These are phyloP conservation scores for Koerneria pararmatus DNA, from an alignment of 2,888 invertebrate genomes.

Conservation along the genomic window DNA sequence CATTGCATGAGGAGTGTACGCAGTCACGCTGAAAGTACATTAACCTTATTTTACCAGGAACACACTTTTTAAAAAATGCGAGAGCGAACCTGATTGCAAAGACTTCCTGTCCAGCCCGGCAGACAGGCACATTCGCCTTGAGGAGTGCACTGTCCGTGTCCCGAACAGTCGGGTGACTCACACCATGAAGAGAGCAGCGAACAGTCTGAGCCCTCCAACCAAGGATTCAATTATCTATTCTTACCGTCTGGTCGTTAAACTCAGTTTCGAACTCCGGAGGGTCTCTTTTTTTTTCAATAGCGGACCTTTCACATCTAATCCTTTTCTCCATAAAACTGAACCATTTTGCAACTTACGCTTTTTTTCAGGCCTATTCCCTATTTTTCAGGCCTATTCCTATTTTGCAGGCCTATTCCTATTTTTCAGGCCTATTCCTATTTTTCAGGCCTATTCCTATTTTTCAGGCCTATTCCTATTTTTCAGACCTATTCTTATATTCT, in stretches of 20 bases:
- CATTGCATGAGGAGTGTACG: slow-evolving; percentile 79
- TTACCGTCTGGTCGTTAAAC: background rate
- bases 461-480: too few species aligned
- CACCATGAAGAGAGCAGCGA: slow-evolving; percentile 90
- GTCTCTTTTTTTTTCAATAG: background rate
- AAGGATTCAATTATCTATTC: background rate
- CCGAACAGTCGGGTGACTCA: slow-evolving; percentile 87
- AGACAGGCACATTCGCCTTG: slow-evolving; percentile 89
- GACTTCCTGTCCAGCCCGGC: slow-evolving; percentile 57
- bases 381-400: too few species aligned
- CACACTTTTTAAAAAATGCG: background rate
- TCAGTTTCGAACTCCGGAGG: background rate
- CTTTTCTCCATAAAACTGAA: too few species aligned
- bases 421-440: too few species aligned
- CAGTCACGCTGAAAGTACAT: slow-evolving; percentile 29
- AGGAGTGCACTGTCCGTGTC: slow-evolving; percentile 82
- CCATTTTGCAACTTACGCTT: too few species aligned
- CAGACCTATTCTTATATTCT: too few species aligned
- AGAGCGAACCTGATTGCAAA: slow-evolving; percentile 34
- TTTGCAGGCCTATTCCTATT: too few species aligned
- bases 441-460: too few species aligned
- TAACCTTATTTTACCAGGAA: background rate
- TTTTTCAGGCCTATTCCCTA: too few species aligned
- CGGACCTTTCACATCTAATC: too few species aligned
- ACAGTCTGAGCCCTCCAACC: slow-evolving; percentile 70